phyloP scores from a whole-genome alignment of 2,113 vertebrate species.

The Chrysochloris asiatica region DNA sequence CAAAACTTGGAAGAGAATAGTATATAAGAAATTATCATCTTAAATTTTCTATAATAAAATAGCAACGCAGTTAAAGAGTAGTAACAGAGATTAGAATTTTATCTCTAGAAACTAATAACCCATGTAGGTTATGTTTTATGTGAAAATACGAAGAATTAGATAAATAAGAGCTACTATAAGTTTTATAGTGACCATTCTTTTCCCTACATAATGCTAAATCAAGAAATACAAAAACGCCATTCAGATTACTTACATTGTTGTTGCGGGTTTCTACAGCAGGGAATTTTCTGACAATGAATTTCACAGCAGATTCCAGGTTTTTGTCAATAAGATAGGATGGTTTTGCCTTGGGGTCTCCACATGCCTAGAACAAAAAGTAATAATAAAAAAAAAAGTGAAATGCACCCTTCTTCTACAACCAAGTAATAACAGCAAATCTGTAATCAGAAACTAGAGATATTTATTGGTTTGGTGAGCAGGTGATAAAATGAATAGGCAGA shows the following conservation, averaged over 20 bases:
- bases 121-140: not conserved
- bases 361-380: constrained; percentile 89
- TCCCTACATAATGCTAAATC: not conserved
- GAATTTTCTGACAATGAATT: constrained; percentile 99
- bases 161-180: constrained; percentile 26
- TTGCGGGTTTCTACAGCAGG: constrained; percentile 98
- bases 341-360: constrained; percentile 98
- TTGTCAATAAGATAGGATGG: constrained; percentile 99
- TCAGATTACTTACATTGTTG: constrained; percentile 94
- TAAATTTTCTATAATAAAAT: constrained; percentile 37
- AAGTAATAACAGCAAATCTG: constrained; percentile 78
- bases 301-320: constrained; percentile 98
- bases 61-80: not conserved
- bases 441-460: constrained; percentile 81
- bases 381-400: constrained; percentile 80
- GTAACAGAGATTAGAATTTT: not conserved
- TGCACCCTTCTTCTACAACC: constrained; percentile 69
- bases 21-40: constrained; percentile 29
- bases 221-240: constrained; percentile 32
- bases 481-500: constrained; percentile 90
- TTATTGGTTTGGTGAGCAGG: constrained; percentile 85
- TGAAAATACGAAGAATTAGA: constrained; percentile 36
- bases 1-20: constrained; percentile 46
- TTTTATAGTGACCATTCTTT: not conserved
- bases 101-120: constrained; percentile 37